Conservation (phyloP, 2,888 invertebrate species). For the Lasioglossum morio region DNA sequence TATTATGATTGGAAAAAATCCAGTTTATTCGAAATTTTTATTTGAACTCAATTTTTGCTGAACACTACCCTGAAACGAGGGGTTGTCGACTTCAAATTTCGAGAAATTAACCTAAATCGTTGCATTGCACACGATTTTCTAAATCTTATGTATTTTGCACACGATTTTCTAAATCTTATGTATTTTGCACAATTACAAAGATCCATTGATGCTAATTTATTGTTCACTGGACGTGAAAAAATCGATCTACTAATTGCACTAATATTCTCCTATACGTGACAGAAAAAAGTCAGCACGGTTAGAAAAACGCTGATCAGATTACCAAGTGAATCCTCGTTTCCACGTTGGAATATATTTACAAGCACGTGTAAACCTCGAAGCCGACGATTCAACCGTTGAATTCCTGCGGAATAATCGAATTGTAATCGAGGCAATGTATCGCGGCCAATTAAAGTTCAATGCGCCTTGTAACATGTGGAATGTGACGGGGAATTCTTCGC, state of each 20-base stretch:
- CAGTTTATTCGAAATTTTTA: too few relatives aligned
- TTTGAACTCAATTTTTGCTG: too few relatives aligned
- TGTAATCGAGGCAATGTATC: conserved; percentile 37
- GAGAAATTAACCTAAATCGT: too few relatives aligned
- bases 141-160: too few relatives aligned
- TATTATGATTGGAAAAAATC: too few relatives aligned
- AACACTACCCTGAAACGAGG: too few relatives aligned
- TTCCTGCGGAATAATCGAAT: conserved; percentile 42
- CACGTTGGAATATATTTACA: conserved; percentile 35
- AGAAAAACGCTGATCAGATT: conserved; percentile 47
- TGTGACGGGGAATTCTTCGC: conserved; percentile 21
- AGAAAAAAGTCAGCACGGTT: background rate
- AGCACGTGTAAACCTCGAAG: conserved; percentile 38
- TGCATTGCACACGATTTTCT: too few relatives aligned
- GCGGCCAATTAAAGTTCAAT: conserved; percentile 42
- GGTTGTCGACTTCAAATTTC: too few relatives aligned
- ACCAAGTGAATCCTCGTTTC: conserved; percentile 41
- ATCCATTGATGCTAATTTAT: too few relatives aligned
- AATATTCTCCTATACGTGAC: background rate
- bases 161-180: too few relatives aligned
- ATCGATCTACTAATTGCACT: background rate
- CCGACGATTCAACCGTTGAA: conserved; percentile 22
- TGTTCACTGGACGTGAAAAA: too few relatives aligned
- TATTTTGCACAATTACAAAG: too few relatives aligned
- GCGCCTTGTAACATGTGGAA: background rate